phyloP scores from a whole-genome alignment of 2,888 invertebrate genomes.

The Ochlodes sylvanus region DNA sequence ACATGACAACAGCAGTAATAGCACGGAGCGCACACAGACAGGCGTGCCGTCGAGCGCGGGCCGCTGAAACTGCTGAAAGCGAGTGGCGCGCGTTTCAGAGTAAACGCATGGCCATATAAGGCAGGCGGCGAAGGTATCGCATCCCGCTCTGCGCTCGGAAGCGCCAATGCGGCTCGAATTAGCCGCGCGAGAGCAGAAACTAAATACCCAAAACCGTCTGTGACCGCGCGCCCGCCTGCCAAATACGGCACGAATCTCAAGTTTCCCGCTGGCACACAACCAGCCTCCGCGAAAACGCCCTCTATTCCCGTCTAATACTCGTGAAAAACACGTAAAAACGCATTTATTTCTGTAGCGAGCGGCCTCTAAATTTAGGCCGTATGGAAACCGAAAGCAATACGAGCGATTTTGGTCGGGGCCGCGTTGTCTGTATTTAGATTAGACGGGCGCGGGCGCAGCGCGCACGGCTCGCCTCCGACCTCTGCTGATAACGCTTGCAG shows the following conservation, averaged over 20 bases:
- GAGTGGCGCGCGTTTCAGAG: constrained; percentile 32
- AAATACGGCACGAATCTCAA: constrained; percentile 83
- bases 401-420: constrained; percentile 80
- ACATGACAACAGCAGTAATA: too few species aligned
- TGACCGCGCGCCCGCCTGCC: constrained; percentile 70
- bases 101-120: constrained; percentile 56
- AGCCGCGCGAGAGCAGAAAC: constrained; percentile 62
- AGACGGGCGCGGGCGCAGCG: constrained; percentile 62
- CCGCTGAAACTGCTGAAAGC: not conserved
- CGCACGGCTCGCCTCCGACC: constrained; percentile 50
- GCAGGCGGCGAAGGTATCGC: constrained; percentile 48
- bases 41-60: not conserved
- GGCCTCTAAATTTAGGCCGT: constrained; percentile 83
- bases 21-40: not conserved
- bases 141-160: constrained; percentile 32
- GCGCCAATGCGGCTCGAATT: constrained; percentile 44
- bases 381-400: constrained; percentile 82
- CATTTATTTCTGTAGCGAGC: constrained; percentile 82
- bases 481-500: constrained; percentile 47
- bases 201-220: constrained; percentile 78
- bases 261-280: constrained; percentile 69
- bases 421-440: constrained; percentile 83
- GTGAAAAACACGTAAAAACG: constrained; percentile 80
- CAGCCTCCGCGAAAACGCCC: constrained; percentile 69
- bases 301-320: constrained; percentile 74